A percentile compares a stretch with the other conserved stretches of the same genome.
These are phyloP conservation scores for Therioaphis trifolii DNA, from an alignment of 2,888 invertebrate species.

Conservation along the genomic window DNA sequence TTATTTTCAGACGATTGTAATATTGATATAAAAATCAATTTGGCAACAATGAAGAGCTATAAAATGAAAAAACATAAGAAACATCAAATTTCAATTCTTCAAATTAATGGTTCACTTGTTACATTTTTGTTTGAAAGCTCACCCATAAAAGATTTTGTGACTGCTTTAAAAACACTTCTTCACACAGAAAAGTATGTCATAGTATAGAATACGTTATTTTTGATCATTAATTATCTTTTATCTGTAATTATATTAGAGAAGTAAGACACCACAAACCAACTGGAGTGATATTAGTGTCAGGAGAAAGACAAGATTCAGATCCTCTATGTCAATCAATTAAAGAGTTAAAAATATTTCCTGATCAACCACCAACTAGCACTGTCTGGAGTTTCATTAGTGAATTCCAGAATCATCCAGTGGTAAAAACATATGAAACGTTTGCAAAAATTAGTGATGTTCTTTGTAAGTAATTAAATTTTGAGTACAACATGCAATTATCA, in stretches of 20 bases:
- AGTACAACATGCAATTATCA: too few relatives aligned
- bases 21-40: conserved; percentile 71
- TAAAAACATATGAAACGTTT: conserved; percentile 86
- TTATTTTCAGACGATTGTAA: conserved; percentile 41
- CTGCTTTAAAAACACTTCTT: conserved; percentile 54
- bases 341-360: conserved; percentile 83
- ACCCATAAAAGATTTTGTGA: conserved; percentile 60
- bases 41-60: conserved; percentile 77
- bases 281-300: conserved; percentile 60
- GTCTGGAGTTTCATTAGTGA: conserved; percentile 76
- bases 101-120: conserved; percentile 59
- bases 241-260: conserved; percentile 32
- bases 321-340: conserved; percentile 62
- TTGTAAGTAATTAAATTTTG: conserved; percentile 70
- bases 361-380: conserved; percentile 73
- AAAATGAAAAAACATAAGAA: conserved; percentile 70
- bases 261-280: conserved; percentile 55
- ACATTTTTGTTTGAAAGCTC: conserved; percentile 61
- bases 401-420: conserved; percentile 79
- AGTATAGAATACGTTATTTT: background rate
- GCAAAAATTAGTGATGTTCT: conserved; percentile 86
- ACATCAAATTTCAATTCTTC: conserved; percentile 61
- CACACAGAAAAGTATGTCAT: conserved; percentile 53
- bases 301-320: conserved; percentile 63
- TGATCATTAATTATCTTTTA: background rate